These are phyloP conservation scores for Aramus guarauna DNA, from an alignment of 2,113 vertebrate genomes.

Conservation along the genomic window DNA sequence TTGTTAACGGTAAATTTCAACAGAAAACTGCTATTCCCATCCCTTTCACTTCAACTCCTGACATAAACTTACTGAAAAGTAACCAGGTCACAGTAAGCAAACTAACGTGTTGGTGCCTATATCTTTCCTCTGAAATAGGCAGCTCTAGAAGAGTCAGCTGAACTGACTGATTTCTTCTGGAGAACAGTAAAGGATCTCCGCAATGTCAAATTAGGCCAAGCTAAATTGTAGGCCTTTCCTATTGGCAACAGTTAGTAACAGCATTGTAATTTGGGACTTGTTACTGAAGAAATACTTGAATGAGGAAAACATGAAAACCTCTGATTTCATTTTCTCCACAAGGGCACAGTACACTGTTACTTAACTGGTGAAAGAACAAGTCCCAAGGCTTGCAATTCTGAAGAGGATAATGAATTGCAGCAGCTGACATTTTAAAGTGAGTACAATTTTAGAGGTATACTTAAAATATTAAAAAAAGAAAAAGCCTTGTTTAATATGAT, in stretches of 20 bases:
- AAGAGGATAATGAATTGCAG: slow-evolving; percentile 36
- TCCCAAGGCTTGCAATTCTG: neutral
- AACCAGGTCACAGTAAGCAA: neutral
- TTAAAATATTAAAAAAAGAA: neutral
- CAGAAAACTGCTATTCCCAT: neutral
- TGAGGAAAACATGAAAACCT: slow-evolving; percentile 16
- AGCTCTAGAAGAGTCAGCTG: neutral
- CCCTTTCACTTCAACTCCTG: neutral
- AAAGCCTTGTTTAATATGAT: neutral
- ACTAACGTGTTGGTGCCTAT: neutral
- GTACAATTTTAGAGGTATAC: neutral
- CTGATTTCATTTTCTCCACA: slow-evolving; percentile 10
- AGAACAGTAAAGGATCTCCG: neutral
- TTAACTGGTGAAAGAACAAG: slow-evolving; percentile 18
- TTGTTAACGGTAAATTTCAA: neutral
- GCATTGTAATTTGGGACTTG: neutral
- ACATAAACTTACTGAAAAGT: neutral
- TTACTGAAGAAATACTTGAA: slow-evolving; percentile 16
- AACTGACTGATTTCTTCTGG: neutral
- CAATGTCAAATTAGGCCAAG: neutral
- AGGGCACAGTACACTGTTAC: neutral
- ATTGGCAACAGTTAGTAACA: slow-evolving; percentile 9
- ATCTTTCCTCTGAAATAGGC: neutral
- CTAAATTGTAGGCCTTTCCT: neutral
- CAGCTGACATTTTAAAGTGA: slow-evolving; percentile 25